A percentile compares a stretch with the other conserved stretches of the same genome.
These are phyloP conservation scores for Drosophila dunni DNA, from an alignment of 1,140 invertebrate genomes.

Conservation along the genomic window DNA sequence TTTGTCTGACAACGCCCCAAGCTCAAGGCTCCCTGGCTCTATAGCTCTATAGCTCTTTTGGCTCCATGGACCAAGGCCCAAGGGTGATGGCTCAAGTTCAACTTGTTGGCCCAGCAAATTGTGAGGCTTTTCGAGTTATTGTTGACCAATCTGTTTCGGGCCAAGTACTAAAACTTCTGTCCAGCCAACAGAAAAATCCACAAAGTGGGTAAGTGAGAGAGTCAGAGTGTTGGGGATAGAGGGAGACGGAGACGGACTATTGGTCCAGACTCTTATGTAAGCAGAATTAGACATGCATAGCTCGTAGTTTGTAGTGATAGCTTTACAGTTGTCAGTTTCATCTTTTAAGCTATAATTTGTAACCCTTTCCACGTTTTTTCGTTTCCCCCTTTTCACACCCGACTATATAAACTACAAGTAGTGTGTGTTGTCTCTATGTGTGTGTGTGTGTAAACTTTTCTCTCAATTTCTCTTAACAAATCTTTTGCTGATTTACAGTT, in stretches of 20 bases:
- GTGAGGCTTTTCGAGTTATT: constrained; percentile 74
- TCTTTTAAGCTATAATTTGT: constrained; percentile 30
- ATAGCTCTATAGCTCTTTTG: too few species aligned
- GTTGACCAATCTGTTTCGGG: constrained; percentile 61
- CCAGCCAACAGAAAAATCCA: background rate
- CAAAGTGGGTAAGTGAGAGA: background rate
- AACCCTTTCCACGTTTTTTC: background rate
- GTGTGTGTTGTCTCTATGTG: background rate
- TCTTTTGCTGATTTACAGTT: constrained; percentile 26
- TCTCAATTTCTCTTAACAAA: constrained; percentile 14
- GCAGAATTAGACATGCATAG: constrained; percentile 43
- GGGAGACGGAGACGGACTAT: constrained; percentile 2
- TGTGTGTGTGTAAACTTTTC: constrained; percentile 14
- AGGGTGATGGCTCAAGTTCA: constrained; percentile 56
- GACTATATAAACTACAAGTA: background rate
- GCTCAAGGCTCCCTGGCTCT: constrained; percentile 11
- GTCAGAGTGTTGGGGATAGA: too few species aligned
- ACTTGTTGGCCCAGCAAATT: constrained; percentile 66
- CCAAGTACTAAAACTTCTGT: constrained; percentile 13
- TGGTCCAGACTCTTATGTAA: constrained; percentile 33
- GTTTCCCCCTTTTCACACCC: background rate
- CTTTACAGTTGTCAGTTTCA: constrained; percentile 40
- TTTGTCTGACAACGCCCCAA: constrained; percentile 54
- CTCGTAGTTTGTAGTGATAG: constrained; percentile 39
- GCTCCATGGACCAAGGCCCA: constrained; percentile 27